Conservation (phyloP, 2,888 invertebrate genomes). For the Cerceris rybyensis region DNA sequence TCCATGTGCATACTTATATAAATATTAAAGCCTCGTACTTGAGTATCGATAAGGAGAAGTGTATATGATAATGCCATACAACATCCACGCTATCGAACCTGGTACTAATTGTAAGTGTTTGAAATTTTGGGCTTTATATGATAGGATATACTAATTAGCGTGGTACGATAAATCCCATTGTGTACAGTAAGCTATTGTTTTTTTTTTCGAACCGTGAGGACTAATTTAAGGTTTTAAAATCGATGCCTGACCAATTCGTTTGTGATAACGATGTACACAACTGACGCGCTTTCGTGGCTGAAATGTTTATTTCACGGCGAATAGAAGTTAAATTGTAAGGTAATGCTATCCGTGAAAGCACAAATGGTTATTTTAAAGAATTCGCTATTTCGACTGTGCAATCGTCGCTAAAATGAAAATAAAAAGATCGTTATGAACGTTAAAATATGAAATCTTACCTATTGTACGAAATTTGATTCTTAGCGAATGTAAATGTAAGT, state of each 20-base stretch:
- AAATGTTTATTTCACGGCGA: conserved; percentile 32
- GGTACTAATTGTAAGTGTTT: conserved; percentile 43
- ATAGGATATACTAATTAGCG: conserved; percentile 25
- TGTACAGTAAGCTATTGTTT: conserved; percentile 17
- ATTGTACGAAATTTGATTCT: conserved; percentile 10
- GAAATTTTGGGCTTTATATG: conserved; percentile 36
- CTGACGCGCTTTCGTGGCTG: conserved; percentile 22
- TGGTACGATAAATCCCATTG: conserved; percentile 30
- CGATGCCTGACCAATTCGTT: conserved; percentile 14
- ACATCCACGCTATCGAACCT: conserved; percentile 37
- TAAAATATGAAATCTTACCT: conserved; percentile 18
- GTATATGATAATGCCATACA: conserved; percentile 35
- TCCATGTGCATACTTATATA: conserved; percentile 47
- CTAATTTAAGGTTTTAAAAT: conserved; percentile 9
- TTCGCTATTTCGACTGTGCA: conserved; percentile 15
- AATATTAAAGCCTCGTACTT: conserved; percentile 55
- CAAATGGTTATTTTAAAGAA: conserved; percentile 19
- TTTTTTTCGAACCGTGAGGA: conserved; percentile 7
- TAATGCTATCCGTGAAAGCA: conserved; percentile 10
- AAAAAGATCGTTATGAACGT: conserved; percentile 20
- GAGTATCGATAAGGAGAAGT: conserved; percentile 46
- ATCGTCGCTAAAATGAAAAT: conserved; percentile 25
- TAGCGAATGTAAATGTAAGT: conserved; percentile 26
- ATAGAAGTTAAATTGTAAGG: conserved; percentile 21
- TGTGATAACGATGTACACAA: conserved; percentile 8